phyloP scores from a whole-genome alignment of 2,113 vertebrate genomes.

The Chaenogobius annularis region DNA sequence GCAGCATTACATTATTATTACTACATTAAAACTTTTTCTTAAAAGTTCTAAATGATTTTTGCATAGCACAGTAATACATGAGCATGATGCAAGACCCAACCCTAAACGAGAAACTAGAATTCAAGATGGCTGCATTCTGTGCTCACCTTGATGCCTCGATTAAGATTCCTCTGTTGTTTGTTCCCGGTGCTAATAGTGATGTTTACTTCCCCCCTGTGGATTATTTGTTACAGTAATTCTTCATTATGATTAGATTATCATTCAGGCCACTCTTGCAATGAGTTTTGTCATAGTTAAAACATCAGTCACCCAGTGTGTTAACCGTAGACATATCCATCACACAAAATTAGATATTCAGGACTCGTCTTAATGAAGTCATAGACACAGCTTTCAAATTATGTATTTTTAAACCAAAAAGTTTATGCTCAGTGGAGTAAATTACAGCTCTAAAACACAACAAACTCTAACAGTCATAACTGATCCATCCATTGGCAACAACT shows the following conservation, averaged over 20 bases:
- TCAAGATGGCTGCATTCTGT: constrained; percentile 39
- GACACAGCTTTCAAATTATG: constrained; percentile 3
- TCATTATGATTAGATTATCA: constrained; percentile 8
- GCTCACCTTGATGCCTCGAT: not conserved
- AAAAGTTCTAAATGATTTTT: not conserved
- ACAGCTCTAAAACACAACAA: constrained; percentile 15
- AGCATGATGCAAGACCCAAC: constrained; percentile 59
- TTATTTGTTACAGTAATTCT: constrained; percentile 7
- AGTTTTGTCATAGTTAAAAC: not conserved
- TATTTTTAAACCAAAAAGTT: constrained; percentile 15
- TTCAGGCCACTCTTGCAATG: not conserved
- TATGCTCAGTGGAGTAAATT: constrained; percentile 28
- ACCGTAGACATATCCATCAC: not conserved
- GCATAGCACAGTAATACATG: not conserved
- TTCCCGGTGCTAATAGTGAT: not conserved
- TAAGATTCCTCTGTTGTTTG: not conserved
- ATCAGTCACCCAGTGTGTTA: not conserved
- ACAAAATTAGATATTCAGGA: not conserved
- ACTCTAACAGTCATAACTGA: constrained; percentile 34
- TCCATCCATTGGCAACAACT: constrained; percentile 19
- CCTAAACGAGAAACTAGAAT: constrained; percentile 28
- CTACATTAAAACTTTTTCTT: not conserved
- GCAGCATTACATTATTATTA: not conserved
- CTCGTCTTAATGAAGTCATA: not conserved
- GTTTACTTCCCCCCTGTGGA: not conserved